Evolutionary conservation across 2,888 invertebrate genomes (phyloP), one percentile per base, ranked within the genome.

Genomic region (Agrotis ipsilon): DNA sequence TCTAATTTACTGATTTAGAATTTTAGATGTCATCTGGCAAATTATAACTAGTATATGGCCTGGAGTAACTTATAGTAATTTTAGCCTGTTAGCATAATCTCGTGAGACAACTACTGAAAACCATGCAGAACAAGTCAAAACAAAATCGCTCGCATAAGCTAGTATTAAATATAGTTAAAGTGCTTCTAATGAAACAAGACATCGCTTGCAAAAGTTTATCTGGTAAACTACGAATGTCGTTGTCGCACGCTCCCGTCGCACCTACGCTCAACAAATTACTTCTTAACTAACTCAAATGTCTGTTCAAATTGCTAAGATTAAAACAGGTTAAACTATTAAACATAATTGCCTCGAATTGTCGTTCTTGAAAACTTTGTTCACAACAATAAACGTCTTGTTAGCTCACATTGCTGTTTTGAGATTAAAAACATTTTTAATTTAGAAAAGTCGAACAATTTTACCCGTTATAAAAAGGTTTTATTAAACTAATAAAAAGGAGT

Each of bases 401-500:
- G 9, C 55, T 63, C 51, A 39, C n/a, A 27, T 59, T 43, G 19
- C 54, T 58, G 51, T 59, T 51, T 52, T 13, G 7, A 55, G 45
- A 54, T 32, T 19, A 65, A 62, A 69, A 63, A 51, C 14, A 43
- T 67, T 66, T 63, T 57, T 58, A 51, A 71, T 54, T 67, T 49
- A 77, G 24, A n/a, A 24, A 71, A 75, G 39, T 48, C 43, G 0
- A 64, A 48, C 16, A 63, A 27, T 72, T 64, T 45, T 19, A 11
- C 27, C 27, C 39, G 27, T 66, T 59, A 57, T 49, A 13, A 61
- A 70, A 77, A 54, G 62, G 73, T 80, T 72, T 59, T 61, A 82
- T 80, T 67, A 70, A 57, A 68, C 61, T 63, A 39, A 73, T 68
- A 78, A 77, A 83, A 80, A 82, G 71, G 72, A 80, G 81, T 83